These are phyloP conservation scores for Lepus europaeus DNA, from an alignment of 2,113 vertebrate species.

Conservation along the genomic window DNA sequence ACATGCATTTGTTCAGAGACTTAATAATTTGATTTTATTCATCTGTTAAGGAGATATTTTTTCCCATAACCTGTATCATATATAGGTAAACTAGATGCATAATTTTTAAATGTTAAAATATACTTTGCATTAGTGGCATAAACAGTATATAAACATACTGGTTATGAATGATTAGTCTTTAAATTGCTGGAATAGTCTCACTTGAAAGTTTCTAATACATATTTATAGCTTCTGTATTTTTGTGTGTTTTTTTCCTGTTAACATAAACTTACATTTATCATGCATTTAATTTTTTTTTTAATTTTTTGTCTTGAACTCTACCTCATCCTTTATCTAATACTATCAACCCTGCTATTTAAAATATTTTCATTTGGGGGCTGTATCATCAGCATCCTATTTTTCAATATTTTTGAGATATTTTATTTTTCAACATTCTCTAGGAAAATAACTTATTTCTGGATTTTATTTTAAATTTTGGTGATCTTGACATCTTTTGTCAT, in stretches of 20 bases:
- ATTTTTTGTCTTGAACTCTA: not conserved
- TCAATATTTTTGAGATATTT: not conserved
- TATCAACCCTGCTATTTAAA: not conserved
- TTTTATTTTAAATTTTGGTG: slow-evolving; percentile 22
- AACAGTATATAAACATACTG: not conserved
- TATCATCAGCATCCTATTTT: not conserved
- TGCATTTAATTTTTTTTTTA: not conserved
- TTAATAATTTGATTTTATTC: not conserved
- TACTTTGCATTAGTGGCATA: not conserved
- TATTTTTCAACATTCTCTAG: not conserved
- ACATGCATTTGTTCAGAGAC: not conserved
- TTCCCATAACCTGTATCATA: not conserved
- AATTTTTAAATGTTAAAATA: not conserved
- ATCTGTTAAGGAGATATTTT: not conserved
- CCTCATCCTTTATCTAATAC: not conserved
- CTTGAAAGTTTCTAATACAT: not conserved
- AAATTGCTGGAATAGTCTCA: not conserved
- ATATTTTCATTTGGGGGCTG: not conserved
- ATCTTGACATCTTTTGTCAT: not conserved
- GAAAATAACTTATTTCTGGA: not conserved
- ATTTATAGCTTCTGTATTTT: not conserved
- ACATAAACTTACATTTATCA: not conserved
- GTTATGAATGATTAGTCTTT: not conserved
- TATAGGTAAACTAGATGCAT: not conserved
- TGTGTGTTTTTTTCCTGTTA: not conserved